These are phyloP conservation scores for Fistularia commersonii DNA, from an alignment of 2,797 vertebrate species.

Conservation along the genomic window DNA sequence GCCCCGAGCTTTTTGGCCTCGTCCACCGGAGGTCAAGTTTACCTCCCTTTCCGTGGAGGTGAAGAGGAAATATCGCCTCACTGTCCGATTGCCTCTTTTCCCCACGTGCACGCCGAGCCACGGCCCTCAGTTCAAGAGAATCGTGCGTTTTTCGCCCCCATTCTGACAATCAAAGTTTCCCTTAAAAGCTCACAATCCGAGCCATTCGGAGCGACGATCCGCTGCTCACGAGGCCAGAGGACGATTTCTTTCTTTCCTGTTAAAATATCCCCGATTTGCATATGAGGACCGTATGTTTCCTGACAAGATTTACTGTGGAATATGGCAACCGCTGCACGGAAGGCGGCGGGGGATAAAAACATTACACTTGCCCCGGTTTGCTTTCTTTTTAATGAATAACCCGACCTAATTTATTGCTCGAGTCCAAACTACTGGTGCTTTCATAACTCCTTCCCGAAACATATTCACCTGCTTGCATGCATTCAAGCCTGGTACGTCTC, in stretches of 20 bases:
- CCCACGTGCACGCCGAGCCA: too few relatives aligned
- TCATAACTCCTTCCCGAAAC: conserved; percentile 7
- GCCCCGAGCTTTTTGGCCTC: conserved; percentile 19
- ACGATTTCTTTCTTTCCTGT: conserved; percentile 24
- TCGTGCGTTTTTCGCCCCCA: conserved; percentile 44
- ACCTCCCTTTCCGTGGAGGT: too few relatives aligned
- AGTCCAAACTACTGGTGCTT: not conserved
- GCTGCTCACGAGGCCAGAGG: conserved; percentile 23
- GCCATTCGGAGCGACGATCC: conserved; percentile 38
- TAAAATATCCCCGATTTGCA: conserved; percentile 32
- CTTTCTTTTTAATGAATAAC: conserved; percentile 25
- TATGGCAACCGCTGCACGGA: conserved; percentile 28
- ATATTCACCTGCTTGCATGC: conserved; percentile 17
- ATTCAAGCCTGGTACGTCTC: conserved; percentile 25
- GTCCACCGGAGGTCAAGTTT: not conserved
- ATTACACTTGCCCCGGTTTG: conserved; percentile 14
- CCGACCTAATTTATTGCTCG: conserved; percentile 16
- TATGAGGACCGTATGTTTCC: conserved; percentile 53
- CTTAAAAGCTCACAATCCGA: conserved; percentile 32
- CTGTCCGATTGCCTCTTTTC: too few relatives aligned
- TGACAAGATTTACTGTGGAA: conserved; percentile 51
- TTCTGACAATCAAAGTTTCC: conserved; percentile 41
- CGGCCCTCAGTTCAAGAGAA: too few relatives aligned
- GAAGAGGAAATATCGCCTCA: too few relatives aligned
- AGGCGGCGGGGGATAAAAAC: conserved; percentile 17